These are phyloP conservation scores for Agriopis leucophaearia DNA, from an alignment of 2,888 invertebrate species.

Conservation along the genomic window DNA sequence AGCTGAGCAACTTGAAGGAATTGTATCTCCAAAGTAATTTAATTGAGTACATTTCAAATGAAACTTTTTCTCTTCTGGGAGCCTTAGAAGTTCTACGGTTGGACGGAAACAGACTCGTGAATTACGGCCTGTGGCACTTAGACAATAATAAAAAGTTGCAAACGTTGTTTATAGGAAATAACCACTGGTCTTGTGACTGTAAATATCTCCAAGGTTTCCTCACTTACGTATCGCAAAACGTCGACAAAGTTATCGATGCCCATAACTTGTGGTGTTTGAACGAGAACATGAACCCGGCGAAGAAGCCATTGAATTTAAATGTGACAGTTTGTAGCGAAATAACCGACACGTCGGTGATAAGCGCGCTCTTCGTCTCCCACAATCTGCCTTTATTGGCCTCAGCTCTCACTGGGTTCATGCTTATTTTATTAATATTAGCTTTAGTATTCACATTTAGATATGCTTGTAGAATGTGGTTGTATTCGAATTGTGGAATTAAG, in stretches of 20 bases:
- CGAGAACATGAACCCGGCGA: slow-evolving; percentile 88
- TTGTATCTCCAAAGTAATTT: slow-evolving; percentile 95
- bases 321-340: slow-evolving; percentile 94
- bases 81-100: slow-evolving; percentile 93
- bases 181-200: slow-evolving; percentile 96
- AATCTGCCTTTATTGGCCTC: slow-evolving; percentile 94
- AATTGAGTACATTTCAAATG: slow-evolving; percentile 92
- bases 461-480: slow-evolving; percentile 95
- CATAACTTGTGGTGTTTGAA: slow-evolving; percentile 92
- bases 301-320: slow-evolving; percentile 93
- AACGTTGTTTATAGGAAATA: slow-evolving; percentile 92
- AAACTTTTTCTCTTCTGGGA: slow-evolving; percentile 91
- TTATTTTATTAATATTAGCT: slow-evolving; percentile 91
- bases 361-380: slow-evolving; percentile 92
- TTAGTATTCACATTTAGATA: slow-evolving; percentile 95
- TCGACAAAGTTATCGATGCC: slow-evolving; percentile 91
- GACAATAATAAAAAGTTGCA: slow-evolving; percentile 90
- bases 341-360: slow-evolving; percentile 92
- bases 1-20: slow-evolving; percentile 92
- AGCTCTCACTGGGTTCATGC: slow-evolving; percentile 91
- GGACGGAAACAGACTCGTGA: slow-evolving; percentile 94
- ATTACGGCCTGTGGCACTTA: slow-evolving; percentile 93
- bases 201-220: slow-evolving; percentile 94
- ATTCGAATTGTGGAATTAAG: slow-evolving; percentile 94
- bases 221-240: slow-evolving; percentile 93